These are phyloP conservation scores for Triops cancriformis DNA, from an alignment of 1,140 invertebrate species.

Conservation along the genomic window DNA sequence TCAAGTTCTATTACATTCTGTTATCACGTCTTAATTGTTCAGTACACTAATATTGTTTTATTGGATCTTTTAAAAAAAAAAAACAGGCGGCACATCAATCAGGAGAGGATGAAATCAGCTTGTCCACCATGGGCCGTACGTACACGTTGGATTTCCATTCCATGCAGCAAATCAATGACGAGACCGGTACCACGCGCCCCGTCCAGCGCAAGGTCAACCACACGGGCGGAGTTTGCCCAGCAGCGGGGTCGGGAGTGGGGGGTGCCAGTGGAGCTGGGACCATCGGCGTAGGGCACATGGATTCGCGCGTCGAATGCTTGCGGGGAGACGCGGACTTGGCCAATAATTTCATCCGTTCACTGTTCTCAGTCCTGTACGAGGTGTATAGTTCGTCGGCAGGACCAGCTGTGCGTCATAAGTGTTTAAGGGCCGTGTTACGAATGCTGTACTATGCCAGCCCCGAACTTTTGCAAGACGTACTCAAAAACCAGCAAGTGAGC, in stretches of 20 bases:
- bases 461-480: constrained; percentile 72
- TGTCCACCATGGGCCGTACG: constrained; percentile 80
- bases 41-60: constrained; percentile 14
- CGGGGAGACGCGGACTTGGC: constrained; percentile 59
- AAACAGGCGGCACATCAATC: constrained; percentile 68
- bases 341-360: constrained; percentile 69
- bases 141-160: constrained; percentile 93
- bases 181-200: constrained; percentile 82
- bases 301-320: constrained; percentile 57
- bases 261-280: constrained; percentile 17
- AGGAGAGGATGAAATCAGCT: constrained; percentile 87
- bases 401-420: constrained; percentile 92
- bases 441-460: constrained; percentile 91
- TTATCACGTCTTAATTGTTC: constrained; percentile 10
- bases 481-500: constrained; percentile 88
- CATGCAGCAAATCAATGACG: constrained; percentile 98
- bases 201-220: constrained; percentile 62
- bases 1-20: not conserved
- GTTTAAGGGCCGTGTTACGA: constrained; percentile 83
- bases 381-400: constrained; percentile 96
- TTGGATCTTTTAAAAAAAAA: constrained; percentile 42
- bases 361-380: constrained; percentile 88
- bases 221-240: constrained; percentile 9
- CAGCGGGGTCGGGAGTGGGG: not conserved
- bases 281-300: constrained; percentile 34